A percentile compares a stretch with the other conserved stretches of the same genome.
Conservation (phyloP, 2,888 invertebrate species). For the Drosophila lacicola region DNA sequence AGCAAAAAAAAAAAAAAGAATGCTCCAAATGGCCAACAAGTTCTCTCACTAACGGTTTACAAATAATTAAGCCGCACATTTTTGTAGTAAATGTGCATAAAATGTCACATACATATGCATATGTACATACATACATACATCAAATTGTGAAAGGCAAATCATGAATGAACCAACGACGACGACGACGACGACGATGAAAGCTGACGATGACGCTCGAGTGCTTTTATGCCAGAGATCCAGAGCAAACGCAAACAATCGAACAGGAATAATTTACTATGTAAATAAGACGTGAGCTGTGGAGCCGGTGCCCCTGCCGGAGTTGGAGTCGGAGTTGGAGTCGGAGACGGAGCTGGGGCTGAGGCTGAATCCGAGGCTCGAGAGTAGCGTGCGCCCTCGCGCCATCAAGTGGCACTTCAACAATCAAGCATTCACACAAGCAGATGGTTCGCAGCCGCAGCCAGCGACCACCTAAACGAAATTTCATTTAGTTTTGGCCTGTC, state of each 20-base stretch:
- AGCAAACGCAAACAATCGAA: slow-evolving; percentile 79
- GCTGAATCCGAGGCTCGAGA: slow-evolving; percentile 45
- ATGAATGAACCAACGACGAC: slow-evolving; percentile 70
- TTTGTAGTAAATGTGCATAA: slow-evolving; percentile 23
- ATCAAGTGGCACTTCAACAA: slow-evolving; percentile 79
- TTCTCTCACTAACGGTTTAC: slow-evolving; percentile 63
- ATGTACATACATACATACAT: slow-evolving; percentile 18
- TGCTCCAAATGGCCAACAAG: slow-evolving; percentile 52
- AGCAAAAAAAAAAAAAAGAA: slow-evolving; percentile 12
- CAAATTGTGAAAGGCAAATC: slow-evolving; percentile 74
- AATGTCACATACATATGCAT: not conserved
- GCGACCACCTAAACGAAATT: slow-evolving; percentile 78
- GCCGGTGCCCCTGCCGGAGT: slow-evolving; percentile 1
- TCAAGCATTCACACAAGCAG: slow-evolving; percentile 81
- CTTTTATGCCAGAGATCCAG: slow-evolving; percentile 76
- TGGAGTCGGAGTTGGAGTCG: not conserved
- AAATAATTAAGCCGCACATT: slow-evolving; percentile 36
- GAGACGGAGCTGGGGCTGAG: not conserved
- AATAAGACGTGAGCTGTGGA: slow-evolving; percentile 67
- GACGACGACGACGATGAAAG: slow-evolving; percentile 57
- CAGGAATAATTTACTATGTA: slow-evolving; percentile 82
- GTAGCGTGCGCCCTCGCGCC: slow-evolving; percentile 78
- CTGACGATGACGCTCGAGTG: slow-evolving; percentile 76
- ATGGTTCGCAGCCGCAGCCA: slow-evolving; percentile 65
- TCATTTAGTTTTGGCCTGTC: slow-evolving; percentile 77